Conservation (phyloP, 2,888 invertebrate genomes). For the Neoscelio sp. region DNA sequence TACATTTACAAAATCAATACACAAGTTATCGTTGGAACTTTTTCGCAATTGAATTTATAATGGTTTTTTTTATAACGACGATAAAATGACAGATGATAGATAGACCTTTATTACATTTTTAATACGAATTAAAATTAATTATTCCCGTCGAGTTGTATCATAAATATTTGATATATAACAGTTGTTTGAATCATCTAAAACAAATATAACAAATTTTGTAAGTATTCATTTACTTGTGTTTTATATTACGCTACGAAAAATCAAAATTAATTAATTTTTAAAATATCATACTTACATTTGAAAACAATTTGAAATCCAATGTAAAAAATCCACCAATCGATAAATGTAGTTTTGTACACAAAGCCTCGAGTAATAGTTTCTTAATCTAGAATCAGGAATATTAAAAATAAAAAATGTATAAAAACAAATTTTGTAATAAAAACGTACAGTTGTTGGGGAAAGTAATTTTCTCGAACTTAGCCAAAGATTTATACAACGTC, state of each 20-base stretch:
- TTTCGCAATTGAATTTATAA: conserved; percentile 3
- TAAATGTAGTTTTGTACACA: conserved; percentile 4
- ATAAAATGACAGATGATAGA: too few species aligned
- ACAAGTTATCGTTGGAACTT: not conserved
- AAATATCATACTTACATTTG: conserved; percentile 20
- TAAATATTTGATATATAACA: conserved; percentile 18
- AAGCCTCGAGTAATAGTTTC: not conserved
- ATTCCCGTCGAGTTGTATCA: conserved; percentile 35
- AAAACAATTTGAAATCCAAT: conserved; percentile 18
- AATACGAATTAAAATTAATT: too few species aligned
- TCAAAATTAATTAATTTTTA: too few species aligned
- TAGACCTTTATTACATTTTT: too few species aligned
- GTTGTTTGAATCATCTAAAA: conserved; percentile 19
- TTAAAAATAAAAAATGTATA: not conserved
- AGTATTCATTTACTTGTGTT: too few species aligned
- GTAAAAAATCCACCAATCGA: conserved; percentile 14
- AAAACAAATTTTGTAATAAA: not conserved
- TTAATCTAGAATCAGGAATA: conserved; percentile 31
- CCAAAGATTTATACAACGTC: not conserved
- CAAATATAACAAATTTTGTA: too few species aligned
- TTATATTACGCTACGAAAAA: too few species aligned
- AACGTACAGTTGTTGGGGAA: conserved; percentile 1
- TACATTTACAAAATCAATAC: conserved; percentile 5
- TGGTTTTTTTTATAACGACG: too few species aligned
- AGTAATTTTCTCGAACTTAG: not conserved